Percentiles rank a stretch among this genome's conserved stretches.
Conservation (phyloP, 2,797 vertebrate genomes). For the Manis javanica region DNA sequence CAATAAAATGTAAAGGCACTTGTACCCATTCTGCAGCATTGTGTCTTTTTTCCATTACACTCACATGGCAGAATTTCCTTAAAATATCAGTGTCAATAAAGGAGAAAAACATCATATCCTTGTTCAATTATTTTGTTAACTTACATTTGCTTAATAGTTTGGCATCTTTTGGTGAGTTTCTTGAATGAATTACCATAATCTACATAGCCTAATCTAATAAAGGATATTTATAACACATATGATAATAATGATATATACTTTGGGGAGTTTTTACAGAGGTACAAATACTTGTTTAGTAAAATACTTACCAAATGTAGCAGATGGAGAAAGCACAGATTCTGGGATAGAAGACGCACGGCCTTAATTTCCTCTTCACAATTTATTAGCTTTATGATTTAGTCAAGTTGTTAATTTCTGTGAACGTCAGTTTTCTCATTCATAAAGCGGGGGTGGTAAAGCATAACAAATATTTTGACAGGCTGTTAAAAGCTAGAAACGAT, state of each 20-base stretch:
- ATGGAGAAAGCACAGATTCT: not conserved
- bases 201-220: slow-evolving; percentile 1
- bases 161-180: not conserved
- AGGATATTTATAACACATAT: not conserved
- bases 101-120: not conserved
- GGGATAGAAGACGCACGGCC: not conserved
- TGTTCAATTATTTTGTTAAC: not conserved
- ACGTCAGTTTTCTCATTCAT: not conserved
- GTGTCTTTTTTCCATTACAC: not conserved
- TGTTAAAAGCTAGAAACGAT: not conserved
- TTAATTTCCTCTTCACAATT: not conserved
- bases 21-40: not conserved
- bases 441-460: not conserved
- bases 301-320: not conserved
- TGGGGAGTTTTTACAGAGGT: not conserved
- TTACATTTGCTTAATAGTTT: slow-evolving; percentile 36
- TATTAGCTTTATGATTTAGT: not conserved
- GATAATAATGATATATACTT: not conserved
- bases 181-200: not conserved
- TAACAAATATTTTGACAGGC: not conserved
- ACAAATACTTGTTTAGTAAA: not conserved
- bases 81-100: not conserved
- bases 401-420: not conserved
- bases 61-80: not conserved
- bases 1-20: not conserved